Base-by-base conservation (phyloP, 2,113 vertebrate genomes). In the Uria lomvia region DNA sequence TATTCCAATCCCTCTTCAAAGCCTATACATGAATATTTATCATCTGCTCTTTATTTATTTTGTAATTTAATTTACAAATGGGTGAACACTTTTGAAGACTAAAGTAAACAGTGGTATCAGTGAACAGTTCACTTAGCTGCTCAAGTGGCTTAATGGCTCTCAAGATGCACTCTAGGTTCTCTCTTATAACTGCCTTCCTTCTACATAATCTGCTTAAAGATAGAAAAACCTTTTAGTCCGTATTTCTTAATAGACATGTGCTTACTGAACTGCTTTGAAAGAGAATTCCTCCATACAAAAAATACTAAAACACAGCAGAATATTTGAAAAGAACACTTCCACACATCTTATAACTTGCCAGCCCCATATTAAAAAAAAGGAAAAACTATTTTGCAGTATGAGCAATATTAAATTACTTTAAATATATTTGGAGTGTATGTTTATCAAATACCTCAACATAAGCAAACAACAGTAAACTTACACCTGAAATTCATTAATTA, bases 161-260 rank as follows among this genome's bases (percentile, higher is more conserved):
- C 96, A 95, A 97, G 95, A 97, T 88, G 87, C 94, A 96, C 95
- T 90, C 83, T 94, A 97, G 92, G 94, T 97, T 82, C 74, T 93
- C 86, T 88, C 89, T 83, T 78, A 30, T 27, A 96, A 91, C 71
- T 82, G 42, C 94, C 78, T 88, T 97, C 77, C 79, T 93, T 75
- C 92, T 90, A 86, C 36, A 84, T 68, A 92, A 98, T 92, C 90
- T 96, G 86, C 40, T 91, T 93, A 71, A 95, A 96, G 86, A 79
- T 0, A 94, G 94, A 66, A 89, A 90, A 49, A 80, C 67, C 62
- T 94, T 96, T 95, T 66, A 87, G 50, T 60, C 40, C 53, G 65
- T 66, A 75, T 55, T 93, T 90, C 72, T 83, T 77, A 89, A 85
- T 42, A 67, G 38, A 80, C 43, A 40, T 32, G 15, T 26, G 30